Conservation (phyloP, 2,797 vertebrate species). For the Odontamblyopus lacepedii region DNA sequence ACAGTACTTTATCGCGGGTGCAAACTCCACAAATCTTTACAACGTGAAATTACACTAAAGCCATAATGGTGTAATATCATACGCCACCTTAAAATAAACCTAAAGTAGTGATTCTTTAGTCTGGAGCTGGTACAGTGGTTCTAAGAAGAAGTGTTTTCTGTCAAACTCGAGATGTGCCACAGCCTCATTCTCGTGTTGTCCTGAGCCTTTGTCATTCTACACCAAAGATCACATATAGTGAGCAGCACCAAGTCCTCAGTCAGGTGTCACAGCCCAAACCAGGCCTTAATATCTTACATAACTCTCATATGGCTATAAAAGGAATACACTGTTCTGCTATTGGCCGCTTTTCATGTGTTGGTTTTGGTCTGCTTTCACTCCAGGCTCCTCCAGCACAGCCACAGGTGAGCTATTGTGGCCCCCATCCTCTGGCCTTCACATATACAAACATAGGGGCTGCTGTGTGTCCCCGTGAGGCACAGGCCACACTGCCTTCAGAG, state of each 20-base stretch:
- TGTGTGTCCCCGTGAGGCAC: not conserved
- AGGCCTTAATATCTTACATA: constrained; percentile 8
- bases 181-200: constrained; percentile 2
- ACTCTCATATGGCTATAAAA: not conserved
- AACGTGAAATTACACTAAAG: not conserved
- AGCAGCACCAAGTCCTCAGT: not conserved
- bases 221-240: not conserved
- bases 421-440: not conserved
- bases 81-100: not conserved
- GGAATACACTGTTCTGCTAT: not conserved
- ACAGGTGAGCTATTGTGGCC: not conserved
- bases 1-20: not conserved
- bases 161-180: not conserved
- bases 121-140: not conserved
- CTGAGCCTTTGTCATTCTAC: constrained; percentile 25
- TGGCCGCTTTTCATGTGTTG: not conserved
- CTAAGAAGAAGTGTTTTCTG: not conserved
- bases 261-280: not conserved
- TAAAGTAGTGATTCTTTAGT: not conserved
- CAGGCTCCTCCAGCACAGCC: not conserved
- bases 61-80: not conserved
- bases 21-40: not conserved
- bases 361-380: not conserved
- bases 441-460: constrained; percentile 6
- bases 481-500: constrained; percentile 10